Percentiles rank a stretch among this genome's conserved stretches.
Conservation (phyloP, 2,797 vertebrate species). For the Danio kyathit region DNA sequence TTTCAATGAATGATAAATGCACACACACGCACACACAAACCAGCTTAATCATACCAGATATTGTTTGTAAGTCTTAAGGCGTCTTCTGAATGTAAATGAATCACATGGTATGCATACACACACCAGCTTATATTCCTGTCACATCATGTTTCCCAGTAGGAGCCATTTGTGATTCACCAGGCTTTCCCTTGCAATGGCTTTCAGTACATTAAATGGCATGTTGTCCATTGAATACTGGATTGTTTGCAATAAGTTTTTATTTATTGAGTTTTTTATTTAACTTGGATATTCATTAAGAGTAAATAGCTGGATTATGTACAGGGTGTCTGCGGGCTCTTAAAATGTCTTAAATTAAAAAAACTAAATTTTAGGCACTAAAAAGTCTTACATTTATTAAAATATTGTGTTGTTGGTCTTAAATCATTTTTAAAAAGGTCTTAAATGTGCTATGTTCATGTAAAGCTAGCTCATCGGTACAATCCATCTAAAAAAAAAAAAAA, state of each 20-base stretch:
- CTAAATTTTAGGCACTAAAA: too few relatives aligned
- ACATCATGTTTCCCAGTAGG: slow-evolving; percentile 68
- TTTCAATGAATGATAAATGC: slow-evolving; percentile 24
- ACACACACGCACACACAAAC: slow-evolving; percentile 17
- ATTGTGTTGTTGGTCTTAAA: too few relatives aligned
- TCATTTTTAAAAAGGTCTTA: too few relatives aligned
- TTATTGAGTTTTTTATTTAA: neutral
- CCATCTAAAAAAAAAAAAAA: too few relatives aligned
- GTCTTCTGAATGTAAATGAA: slow-evolving; percentile 43
- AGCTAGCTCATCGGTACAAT: too few relatives aligned
- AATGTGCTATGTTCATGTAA: too few relatives aligned
- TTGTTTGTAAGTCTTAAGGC: slow-evolving; percentile 44
- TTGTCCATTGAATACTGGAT: neutral
- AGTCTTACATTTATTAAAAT: too few relatives aligned
- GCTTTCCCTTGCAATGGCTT: slow-evolving; percentile 76
- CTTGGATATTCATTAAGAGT: neutral
- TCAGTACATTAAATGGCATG: slow-evolving; percentile 45
- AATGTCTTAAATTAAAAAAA: too few relatives aligned
- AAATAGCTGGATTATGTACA: neutral
- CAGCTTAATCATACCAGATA: slow-evolving; percentile 20
- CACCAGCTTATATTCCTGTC: slow-evolving; percentile 44
- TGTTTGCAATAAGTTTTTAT: neutral
- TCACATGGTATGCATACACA: slow-evolving; percentile 40
- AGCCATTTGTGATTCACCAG: slow-evolving; percentile 75
- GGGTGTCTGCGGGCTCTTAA: too few relatives aligned